Evolutionary conservation across 1,140 invertebrate genomes (phyloP), one percentile per base, ranked within the genome.

Genomic region (Hestina assimilis): DNA sequence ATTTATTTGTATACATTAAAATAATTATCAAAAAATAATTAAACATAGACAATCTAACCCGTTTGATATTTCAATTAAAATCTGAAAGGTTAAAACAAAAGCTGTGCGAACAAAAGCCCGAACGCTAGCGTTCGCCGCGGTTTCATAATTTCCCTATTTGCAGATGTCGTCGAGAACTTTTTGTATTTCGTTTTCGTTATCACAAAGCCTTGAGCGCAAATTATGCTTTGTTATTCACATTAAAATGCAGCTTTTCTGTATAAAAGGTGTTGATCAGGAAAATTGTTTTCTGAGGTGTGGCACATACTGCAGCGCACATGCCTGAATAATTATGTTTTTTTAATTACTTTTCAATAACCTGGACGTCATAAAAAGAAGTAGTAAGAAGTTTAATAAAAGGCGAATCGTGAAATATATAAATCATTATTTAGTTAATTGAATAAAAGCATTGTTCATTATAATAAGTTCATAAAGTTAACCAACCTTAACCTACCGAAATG

Each of bases 121-220:
- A 77, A 73, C 67, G 66, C 68, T 69, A 57, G 64, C 62, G 76
- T 82, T 74, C 71, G 63, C 74, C 56, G 74, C 72, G 76, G 75
- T 79, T 83, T 79, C 69, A 83, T 82, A 86, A 83, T 83, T 86
- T 86, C 78, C 80, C 82, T 86, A 83, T 82, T 83, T 82, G 69
- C 77, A 76, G 69, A 83, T 82, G 79, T 76, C 66, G 72, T 70
- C 65, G 47, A 72, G 58, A 65, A 55, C 65, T 74, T 72, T 75
- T 58, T 59, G 66, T 75, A 74, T 72, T 78, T 75, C 67, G 66
- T 76, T 75, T 79, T 65, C 65, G 64, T 64, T 68, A 67, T 65
- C 65, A 66, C 72, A 76, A 68, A 72, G 70, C 66, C 33, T 45
- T 33, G 47, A n/a, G 62, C 26, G 51, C 41, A 59, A 71, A 69